A percentile compares a stretch with the other conserved stretches of the same genome.
Conservation (phyloP, 2,888 invertebrate genomes). For the Lamellibrachia columna region DNA sequence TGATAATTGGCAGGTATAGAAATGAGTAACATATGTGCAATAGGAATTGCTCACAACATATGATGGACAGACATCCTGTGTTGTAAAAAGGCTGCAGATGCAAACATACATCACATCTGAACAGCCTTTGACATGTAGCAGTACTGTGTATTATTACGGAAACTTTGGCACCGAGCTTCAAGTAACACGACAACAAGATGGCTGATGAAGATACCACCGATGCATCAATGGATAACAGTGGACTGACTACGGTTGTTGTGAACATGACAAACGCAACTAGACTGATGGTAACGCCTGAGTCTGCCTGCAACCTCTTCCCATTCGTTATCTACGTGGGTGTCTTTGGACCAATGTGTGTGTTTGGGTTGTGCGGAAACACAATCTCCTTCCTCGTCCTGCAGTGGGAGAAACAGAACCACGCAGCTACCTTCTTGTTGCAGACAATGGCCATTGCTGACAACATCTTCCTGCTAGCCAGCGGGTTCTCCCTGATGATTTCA, state of each 20-base stretch:
- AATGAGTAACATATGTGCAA: neutral
- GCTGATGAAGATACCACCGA: neutral
- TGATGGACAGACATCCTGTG: neutral
- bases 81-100: neutral
- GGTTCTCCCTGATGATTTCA: conserved; percentile 37
- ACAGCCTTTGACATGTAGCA: neutral
- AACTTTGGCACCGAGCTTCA: neutral
- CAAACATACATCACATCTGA: neutral
- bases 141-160: neutral
- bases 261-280: neutral
- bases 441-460: conserved; percentile 42
- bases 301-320: conserved; percentile 34
- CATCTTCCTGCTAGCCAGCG: conserved; percentile 40
- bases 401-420: conserved; percentile 39
- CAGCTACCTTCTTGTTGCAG: conserved; percentile 42
- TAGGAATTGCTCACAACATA: neutral
- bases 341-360: conserved; percentile 36
- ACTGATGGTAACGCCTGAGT: neutral
- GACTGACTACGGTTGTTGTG: neutral
- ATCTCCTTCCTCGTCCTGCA: conserved; percentile 43
- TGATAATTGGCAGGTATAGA: neutral
- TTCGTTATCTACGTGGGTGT: conserved; percentile 40
- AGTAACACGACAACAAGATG: neutral
- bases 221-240: neutral
- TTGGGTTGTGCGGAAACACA: conserved; percentile 43